Conservation (phyloP, 2,113 vertebrate species). For the Bostrychus sinensis region DNA sequence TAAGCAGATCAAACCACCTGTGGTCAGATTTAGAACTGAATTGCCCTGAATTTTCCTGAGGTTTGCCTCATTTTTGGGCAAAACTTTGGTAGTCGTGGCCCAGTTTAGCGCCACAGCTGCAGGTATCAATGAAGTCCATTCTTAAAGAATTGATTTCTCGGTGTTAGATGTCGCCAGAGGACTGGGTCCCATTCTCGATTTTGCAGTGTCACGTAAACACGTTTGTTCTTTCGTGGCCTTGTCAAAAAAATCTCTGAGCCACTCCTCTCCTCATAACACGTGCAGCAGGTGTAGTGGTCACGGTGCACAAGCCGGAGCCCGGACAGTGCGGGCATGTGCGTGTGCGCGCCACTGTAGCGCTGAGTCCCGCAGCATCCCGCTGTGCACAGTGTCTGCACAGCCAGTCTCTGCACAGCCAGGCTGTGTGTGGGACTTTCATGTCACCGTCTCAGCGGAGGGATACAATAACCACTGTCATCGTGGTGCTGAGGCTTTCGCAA, state of each 20-base stretch:
- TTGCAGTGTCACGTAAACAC: too few species aligned
- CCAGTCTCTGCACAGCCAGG: slow-evolving; percentile 51
- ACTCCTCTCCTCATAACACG: background rate
- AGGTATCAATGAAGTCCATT: too few species aligned
- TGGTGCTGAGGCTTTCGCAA: slow-evolving; percentile 86
- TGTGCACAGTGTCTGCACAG: slow-evolving; percentile 20
- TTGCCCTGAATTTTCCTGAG: too few species aligned
- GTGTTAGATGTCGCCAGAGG: too few species aligned
- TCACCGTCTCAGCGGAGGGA: slow-evolving; percentile 85
- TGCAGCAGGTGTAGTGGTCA: slow-evolving; percentile 6
- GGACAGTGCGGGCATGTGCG: background rate
- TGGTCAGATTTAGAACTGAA: background rate
- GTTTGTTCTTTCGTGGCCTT: background rate
- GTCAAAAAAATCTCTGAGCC: background rate
- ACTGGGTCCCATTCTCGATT: too few species aligned
- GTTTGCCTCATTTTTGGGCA: too few species aligned
- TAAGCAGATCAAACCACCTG: background rate
- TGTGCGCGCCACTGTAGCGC: background rate
- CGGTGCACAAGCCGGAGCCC: background rate
- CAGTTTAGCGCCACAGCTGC: too few species aligned
- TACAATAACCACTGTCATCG: slow-evolving; percentile 83
- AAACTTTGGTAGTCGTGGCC: too few species aligned
- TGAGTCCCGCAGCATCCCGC: slow-evolving; percentile 1
- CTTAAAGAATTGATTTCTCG: too few species aligned
- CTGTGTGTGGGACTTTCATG: slow-evolving; percentile 59